Base-by-base conservation (phyloP, 2,113 vertebrate species). In the Bettongia penicillata region DNA sequence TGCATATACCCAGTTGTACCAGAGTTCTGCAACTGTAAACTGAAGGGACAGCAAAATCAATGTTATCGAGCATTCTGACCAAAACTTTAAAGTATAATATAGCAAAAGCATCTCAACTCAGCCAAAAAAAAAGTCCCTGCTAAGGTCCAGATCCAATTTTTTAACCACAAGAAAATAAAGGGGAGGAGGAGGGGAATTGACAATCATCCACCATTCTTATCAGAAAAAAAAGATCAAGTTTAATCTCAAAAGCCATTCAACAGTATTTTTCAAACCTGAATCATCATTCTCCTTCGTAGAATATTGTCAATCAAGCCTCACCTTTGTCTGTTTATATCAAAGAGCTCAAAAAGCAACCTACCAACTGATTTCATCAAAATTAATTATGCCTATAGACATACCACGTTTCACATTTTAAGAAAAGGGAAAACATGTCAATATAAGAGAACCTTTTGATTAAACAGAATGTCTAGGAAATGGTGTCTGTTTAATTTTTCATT, bases 1-100 rank as follows among this genome's bases (percentile, higher is more conserved):
- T 3, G 3, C 12, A 1, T 57, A 37, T 37, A 93, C 92, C 95
- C 31, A 5, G 95, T 96, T 93, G 93, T 94, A 93, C 94, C 55
- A 95, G 94, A 96, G 43, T 90, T 95, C 94, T 94, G 95, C 94
- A 97, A 97, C 4, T 19, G 95, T 92, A 97, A 97, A 97, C 90
- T 91, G 95, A 95, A 95, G 51, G 93, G 95, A 96, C 95, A 97
- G 94, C 90, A 97, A 97, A 97, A 97, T 98, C 97, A 95, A 98
- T 97, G n/a, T 52, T 97, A 97, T 97, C 93, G 97, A 97, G 90
- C 94, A 57, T 31, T 92, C 84, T 95, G 94, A 96, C 95, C 96
- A 93, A 84, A 94, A 52, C 96, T 97, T 94, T 98, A 95, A 97
- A 97, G 95, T 90, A 51, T 8, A 96, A 57, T 53, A 51, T 28